These are phyloP conservation scores for Ursus arctos DNA, from an alignment of 2,113 vertebrate species.

Conservation along the genomic window DNA sequence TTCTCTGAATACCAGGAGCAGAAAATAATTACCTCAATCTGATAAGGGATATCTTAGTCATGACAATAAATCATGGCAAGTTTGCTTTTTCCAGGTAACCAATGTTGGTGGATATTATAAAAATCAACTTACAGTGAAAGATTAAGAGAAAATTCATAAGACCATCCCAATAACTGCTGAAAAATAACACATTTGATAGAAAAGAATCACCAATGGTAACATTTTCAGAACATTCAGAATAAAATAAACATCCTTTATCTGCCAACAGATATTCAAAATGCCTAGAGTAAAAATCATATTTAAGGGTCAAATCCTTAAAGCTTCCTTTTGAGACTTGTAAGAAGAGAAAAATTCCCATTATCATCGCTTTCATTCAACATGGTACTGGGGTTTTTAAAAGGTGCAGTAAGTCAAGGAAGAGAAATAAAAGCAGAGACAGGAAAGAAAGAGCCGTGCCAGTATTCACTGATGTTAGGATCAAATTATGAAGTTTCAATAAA, in stretches of 20 bases:
- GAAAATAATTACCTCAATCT: not conserved
- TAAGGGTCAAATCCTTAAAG: not conserved
- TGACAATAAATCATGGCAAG: not conserved
- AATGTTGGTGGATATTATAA: not conserved
- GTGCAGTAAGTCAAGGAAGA: not conserved
- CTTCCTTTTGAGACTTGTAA: not conserved
- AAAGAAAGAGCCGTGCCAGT: not conserved
- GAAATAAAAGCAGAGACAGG: not conserved
- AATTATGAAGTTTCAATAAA: not conserved
- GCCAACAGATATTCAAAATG: not conserved
- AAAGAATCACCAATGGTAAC: not conserved
- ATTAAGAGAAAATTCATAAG: not conserved
- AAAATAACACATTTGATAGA: not conserved
- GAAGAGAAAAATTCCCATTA: not conserved
- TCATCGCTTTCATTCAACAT: not conserved
- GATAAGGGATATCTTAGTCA: not conserved
- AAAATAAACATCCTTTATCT: not conserved
- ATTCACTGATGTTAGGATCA: not conserved
- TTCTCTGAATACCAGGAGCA: not conserved
- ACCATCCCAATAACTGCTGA: not conserved
- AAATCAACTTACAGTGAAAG: not conserved
- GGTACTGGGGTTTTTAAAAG: not conserved
- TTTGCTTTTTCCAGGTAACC: not conserved
- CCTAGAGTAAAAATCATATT: not conserved
- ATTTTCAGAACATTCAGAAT: not conserved